These are phyloP conservation scores for Potamarius usumacintae DNA, from an alignment of 2,113 vertebrate species.

Conservation along the genomic window DNA sequence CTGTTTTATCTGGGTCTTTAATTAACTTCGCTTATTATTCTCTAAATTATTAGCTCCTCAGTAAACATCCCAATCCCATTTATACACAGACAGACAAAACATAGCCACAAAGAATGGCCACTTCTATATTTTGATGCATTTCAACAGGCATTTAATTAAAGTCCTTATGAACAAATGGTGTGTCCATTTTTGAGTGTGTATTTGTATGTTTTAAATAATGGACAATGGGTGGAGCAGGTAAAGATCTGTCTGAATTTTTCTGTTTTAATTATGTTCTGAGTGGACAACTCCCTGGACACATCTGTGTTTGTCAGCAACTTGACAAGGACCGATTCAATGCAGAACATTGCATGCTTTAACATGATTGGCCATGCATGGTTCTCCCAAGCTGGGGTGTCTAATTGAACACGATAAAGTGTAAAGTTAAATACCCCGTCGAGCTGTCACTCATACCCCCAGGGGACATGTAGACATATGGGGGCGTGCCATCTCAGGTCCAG, in stretches of 20 bases:
- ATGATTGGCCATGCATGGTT: slow-evolving; percentile 46
- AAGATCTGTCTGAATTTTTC: slow-evolving; percentile 44
- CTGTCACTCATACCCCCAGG: slow-evolving; percentile 93
- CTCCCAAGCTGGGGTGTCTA: slow-evolving; percentile 83
- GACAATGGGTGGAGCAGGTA: slow-evolving; percentile 45
- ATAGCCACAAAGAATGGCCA: background rate
- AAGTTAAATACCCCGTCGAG: slow-evolving; percentile 99
- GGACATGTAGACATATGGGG: slow-evolving; percentile 82
- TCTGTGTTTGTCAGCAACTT: slow-evolving; percentile 70
- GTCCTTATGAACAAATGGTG: background rate
- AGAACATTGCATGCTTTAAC: slow-evolving; percentile 78
- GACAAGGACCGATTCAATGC: slow-evolving; percentile 60
- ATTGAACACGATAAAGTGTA: slow-evolving; percentile 99
- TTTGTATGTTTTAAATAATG: background rate
- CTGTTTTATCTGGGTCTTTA: too few relatives aligned
- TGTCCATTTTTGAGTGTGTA: background rate
- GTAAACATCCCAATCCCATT: slow-evolving; percentile 29
- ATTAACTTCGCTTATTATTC: too few relatives aligned
- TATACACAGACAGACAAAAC: background rate
- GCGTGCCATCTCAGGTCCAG: slow-evolving; percentile 86
- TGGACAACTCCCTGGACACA: slow-evolving; percentile 67
- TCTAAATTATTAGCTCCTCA: slow-evolving; percentile 39
- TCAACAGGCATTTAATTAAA: background rate
- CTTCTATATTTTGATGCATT: background rate
- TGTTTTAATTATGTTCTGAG: slow-evolving; percentile 73